Evolutionary conservation across 2,113 vertebrate species (phyloP), one percentile per base, ranked within the genome.

Genomic region (Gavialis gangeticus): DNA sequence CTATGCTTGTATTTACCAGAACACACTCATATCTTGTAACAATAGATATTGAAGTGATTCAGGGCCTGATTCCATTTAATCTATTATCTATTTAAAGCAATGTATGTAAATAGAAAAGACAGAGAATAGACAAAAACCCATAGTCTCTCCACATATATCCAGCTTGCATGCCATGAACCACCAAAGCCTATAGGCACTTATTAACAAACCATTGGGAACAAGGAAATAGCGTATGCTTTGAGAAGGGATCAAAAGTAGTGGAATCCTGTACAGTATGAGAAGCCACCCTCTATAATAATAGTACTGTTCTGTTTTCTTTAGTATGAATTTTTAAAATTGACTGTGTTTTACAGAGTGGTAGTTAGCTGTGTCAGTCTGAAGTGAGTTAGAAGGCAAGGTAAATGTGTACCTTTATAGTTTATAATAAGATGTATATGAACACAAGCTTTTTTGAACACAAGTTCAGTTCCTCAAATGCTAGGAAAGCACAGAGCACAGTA

Each of bases 111-210:
- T 37, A 69, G 17, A 69, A 30, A 21, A 69, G 46, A 46, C 46
- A 46, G 46, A 46, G 46, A 46, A 46, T 46, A 46, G 22, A 46
- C 60, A 25, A 69, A 34, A 79, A 46, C 46, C 8, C 1, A 2
- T 21, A 54, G 19, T 16, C 0, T 0, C 12, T 75, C 75, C 25
- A 37, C 3, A 0, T 27, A n/a, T 17, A 8, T 34, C 2, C 8
- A n/a, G n/a, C 18, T 22, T 30, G 10, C n/a, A 56, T 17, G 10
- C 11, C 1, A 1, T 12, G 4, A 84, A 22, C 12, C 58, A 57
- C 0, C 10, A 60, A 34, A n/a, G 34, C 2, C 11, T 60, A 57
- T 24, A 7, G 0, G 1, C 21, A 15, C 1, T 57, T 62, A 67
- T 77, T 54, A 73, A 30, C 10, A 60, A 34, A 58, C 34, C 10